Conservation (phyloP, 2,113 vertebrate species). For the Pygoscelis antarcticus region DNA sequence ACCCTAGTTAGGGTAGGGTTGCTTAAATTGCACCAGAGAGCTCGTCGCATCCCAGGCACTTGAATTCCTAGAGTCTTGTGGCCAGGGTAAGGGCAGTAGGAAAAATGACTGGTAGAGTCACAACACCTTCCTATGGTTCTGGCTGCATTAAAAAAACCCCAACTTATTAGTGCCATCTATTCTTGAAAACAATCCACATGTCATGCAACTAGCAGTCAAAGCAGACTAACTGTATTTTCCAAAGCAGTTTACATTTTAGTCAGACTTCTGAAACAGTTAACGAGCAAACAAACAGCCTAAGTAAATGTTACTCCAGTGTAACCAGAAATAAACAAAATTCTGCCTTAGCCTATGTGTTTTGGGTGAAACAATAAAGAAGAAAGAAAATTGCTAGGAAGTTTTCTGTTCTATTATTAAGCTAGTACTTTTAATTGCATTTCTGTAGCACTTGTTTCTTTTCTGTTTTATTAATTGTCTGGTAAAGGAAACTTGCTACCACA, state of each 20-base stretch:
- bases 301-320: background rate
- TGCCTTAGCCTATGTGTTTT: background rate
- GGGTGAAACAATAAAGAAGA: background rate
- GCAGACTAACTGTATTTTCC: background rate
- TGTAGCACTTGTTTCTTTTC: background rate
- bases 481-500: background rate
- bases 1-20: background rate
- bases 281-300: background rate
- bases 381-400: background rate
- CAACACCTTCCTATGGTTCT: background rate
- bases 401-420: background rate
- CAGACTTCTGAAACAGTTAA: background rate
- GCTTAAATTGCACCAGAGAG: background rate
- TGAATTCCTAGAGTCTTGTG: background rate
- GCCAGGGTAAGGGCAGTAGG: background rate
- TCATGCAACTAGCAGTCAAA: background rate
- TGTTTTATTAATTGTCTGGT: background rate
- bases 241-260: background rate
- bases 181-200: background rate
- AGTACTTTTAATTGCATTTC: background rate
- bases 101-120: background rate
- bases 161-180: background rate
- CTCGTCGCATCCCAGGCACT: background rate
- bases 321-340: background rate
- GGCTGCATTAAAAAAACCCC: fast-evolving